phyloP scores from a whole-genome alignment of 2,113 vertebrate species.

The Ictalurus furcatus region DNA sequence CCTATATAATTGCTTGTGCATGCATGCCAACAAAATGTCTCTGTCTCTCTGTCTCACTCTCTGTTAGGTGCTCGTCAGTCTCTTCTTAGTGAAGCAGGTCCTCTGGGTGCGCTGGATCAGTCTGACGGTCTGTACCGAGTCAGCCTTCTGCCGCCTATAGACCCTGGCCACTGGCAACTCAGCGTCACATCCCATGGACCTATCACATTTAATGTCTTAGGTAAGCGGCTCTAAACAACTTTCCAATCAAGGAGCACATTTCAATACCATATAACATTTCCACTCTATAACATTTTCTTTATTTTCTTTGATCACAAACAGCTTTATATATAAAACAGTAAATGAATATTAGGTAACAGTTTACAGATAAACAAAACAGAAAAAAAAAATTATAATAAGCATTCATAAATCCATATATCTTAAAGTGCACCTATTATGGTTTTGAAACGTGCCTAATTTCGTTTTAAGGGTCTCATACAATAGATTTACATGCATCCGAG shows the following conservation, averaged over 20 bases:
- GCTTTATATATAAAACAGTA: neutral
- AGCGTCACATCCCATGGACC: constrained; percentile 62
- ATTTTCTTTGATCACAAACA: neutral
- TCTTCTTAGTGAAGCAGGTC: constrained; percentile 57
- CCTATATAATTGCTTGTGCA: neutral
- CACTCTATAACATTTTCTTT: neutral
- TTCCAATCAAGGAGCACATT: neutral
- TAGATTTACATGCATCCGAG: too few relatives aligned
- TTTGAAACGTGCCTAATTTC: too few relatives aligned
- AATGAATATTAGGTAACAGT: neutral
- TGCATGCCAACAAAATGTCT: neutral
- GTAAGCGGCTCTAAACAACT: constrained; percentile 59
- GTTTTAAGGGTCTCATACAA: too few relatives aligned
- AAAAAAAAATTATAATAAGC: neutral
- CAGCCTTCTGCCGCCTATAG: constrained; percentile 66
- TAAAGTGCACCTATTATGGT: neutral
- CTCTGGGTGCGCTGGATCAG: constrained; percentile 61
- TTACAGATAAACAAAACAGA: neutral
- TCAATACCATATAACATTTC: neutral
- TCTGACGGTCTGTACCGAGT: constrained; percentile 77
- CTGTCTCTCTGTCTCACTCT: neutral
- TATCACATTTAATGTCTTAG: constrained; percentile 75
- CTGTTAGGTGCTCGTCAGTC: constrained; percentile 66
- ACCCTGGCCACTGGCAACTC: constrained; percentile 76
- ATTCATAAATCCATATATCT: neutral